Percentiles rank a stretch among this genome's conserved stretches.
These are phyloP conservation scores for Lophius piscatorius DNA, from an alignment of 2,113 vertebrate species.

Conservation along the genomic window DNA sequence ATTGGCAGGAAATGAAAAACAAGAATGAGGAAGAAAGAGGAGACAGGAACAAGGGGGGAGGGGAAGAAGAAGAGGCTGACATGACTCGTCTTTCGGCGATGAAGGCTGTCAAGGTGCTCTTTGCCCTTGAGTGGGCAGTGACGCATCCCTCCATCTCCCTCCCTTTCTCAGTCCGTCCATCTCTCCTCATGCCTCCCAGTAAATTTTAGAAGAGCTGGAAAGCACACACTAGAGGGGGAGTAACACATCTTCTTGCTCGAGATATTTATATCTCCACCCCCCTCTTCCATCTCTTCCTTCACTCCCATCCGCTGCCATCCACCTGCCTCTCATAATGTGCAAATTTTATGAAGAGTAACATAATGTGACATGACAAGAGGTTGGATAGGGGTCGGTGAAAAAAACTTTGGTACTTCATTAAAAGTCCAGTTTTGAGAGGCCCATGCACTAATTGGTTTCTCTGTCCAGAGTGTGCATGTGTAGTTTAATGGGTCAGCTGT, in stretches of 20 bases:
- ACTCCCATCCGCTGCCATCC: background rate
- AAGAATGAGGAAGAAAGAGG: conserved; percentile 12
- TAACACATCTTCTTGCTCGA: conserved; percentile 35
- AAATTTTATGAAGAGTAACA: background rate
- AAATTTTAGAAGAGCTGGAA: conserved; percentile 43
- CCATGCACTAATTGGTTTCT: background rate
- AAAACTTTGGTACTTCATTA: background rate
- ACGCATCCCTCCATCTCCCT: conserved; percentile 45
- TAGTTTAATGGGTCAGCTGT: background rate
- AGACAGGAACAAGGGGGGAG: background rate
- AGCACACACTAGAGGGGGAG: conserved; percentile 34
- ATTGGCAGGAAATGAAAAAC: conserved; percentile 17
- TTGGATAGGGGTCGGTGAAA: background rate
- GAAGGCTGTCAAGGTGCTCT: conserved; percentile 61
- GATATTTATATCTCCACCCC: conserved; percentile 43
- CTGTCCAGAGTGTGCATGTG: background rate
- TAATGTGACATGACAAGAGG: background rate
- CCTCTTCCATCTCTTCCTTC: background rate
- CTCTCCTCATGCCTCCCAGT: conserved; percentile 43
- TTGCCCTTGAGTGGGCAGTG: conserved; percentile 67
- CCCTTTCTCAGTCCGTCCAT: conserved; percentile 39
- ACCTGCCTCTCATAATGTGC: conserved; percentile 2
- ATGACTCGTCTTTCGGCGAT: conserved; percentile 26
- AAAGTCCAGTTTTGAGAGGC: background rate
- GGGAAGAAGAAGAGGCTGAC: conserved; percentile 7